Evolutionary conservation across 2,888 invertebrate species (phyloP), one percentile per base, ranked within the genome.

Genomic region (Coronaproctus castanopsis): DNA sequence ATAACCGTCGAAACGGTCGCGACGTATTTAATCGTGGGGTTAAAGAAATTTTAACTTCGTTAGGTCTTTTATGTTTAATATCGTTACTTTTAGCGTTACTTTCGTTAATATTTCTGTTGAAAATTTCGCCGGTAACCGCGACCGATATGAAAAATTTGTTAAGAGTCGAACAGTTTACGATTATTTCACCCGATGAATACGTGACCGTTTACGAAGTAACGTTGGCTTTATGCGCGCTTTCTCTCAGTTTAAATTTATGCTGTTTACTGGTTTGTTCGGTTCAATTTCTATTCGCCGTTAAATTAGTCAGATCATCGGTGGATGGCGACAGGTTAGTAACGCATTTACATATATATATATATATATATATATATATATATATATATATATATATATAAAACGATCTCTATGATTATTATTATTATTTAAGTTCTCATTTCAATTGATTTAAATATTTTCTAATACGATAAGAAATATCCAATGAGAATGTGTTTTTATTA

Each of bases 241-340:
- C 91, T 63, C 76, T 92, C 57, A 87, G 88, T 24, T 75, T 92
- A 65, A 87, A 92, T 75, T 78, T 92, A 63, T 90, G 89, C 76
- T 92, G 92, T 71, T 78, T 92, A 62, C 80, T 92, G 67, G 89
- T 92, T 68, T 92, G 92, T 78, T 86, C 90, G 67, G 87, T 91
- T 70, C 92, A 93, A 77, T 91, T 90, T 76, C 80, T 91, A 70
- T 91, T 92, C 71, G 88, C 91, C 55, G 87, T 92, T 66, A 91
- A 91, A 76, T 78, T 93, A 72, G 83, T 89, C 69, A 85, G 88
- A 70, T 84, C 87, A 57, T 84, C 86, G 61, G 85, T 86, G 69
- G 86, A 83, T 67, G 81, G 82, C 69, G 80, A 77, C 69, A 77
- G 81, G 81, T 80, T 72, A 70, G 70, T 75, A 10, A 19, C 23